Evolutionary conservation across 2,113 vertebrate genomes (phyloP).

Genomic region (Donacobius atricapilla): DNA sequence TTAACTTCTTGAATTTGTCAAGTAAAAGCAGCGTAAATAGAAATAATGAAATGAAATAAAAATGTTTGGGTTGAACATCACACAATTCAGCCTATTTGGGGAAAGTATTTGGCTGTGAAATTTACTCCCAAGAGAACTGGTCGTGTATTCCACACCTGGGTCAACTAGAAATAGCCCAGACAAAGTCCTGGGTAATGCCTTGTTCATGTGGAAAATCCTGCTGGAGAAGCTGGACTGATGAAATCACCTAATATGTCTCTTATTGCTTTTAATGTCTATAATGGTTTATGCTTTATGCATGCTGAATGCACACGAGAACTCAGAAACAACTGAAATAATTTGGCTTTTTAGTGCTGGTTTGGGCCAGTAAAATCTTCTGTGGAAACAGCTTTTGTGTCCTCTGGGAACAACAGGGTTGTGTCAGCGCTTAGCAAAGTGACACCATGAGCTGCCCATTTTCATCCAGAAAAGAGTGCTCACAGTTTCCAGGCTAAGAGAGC

Average conservation of each 20-base stretch:
- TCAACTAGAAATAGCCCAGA: neutral
- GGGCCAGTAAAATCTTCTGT: neutral
- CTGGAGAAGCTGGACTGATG: neutral
- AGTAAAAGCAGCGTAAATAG: neutral
- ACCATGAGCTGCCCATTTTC: fast-evolving
- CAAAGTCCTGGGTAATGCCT: neutral
- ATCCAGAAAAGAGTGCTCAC: fast-evolving
- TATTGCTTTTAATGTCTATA: neutral
- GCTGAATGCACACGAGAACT: neutral
- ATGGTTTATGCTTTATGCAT: neutral
- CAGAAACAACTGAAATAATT: neutral
- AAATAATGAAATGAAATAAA: slow-evolving; percentile 5
- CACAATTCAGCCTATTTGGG: neutral
- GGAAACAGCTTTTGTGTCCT: neutral
- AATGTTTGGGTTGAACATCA: neutral
- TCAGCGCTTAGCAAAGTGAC: neutral
- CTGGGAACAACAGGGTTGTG: fast-evolving
- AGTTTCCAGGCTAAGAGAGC: neutral
- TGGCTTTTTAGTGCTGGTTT: neutral
- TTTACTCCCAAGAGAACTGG: neutral
- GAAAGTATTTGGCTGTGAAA: neutral
- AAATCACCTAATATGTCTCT: neutral
- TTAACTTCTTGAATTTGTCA: slow-evolving; percentile 9
- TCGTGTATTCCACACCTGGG: neutral
- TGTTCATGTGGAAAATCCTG: neutral